A percentile compares a stretch with the other conserved stretches of the same genome.
Evolutionary conservation across 2,113 vertebrate species (phyloP).

Genomic region (Microcebus murinus): DNA sequence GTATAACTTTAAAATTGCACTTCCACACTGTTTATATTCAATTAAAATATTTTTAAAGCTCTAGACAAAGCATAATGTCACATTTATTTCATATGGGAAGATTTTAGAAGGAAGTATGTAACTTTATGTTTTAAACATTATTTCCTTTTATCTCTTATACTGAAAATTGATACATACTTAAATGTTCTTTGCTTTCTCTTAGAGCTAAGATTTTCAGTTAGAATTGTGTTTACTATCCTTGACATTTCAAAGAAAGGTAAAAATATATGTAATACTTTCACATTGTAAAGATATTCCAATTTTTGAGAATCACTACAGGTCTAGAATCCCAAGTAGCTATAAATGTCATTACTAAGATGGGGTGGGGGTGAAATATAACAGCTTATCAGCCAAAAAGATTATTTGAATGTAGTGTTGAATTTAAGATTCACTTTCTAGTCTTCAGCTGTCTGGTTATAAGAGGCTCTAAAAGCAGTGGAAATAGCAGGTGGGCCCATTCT

Average conservation of each 20-base stretch:
- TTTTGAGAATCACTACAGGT: conserved; percentile 50
- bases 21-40: conserved; percentile 24
- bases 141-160: conserved; percentile 48
- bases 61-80: not conserved
- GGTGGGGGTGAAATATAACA: conserved; percentile 53
- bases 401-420: conserved; percentile 51
- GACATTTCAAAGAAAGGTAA: conserved; percentile 33
- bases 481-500: conserved; percentile 68
- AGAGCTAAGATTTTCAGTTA: conserved; percentile 50
- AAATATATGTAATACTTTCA: conserved; percentile 57
- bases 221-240: conserved; percentile 56
- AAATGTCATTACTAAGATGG: conserved; percentile 49
- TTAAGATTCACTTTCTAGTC: conserved; percentile 52
- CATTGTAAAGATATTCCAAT: conserved; percentile 61
- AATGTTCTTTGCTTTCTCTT: conserved; percentile 45
- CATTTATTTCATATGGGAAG: conserved; percentile 43
- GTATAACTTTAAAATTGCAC: not conserved
- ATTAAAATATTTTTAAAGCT: conserved; percentile 55
- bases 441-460: conserved; percentile 54
- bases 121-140: conserved; percentile 32
- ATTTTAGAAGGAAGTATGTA: conserved; percentile 38
- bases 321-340: conserved; percentile 2
- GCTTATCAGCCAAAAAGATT: conserved; percentile 51
- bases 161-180: conserved; percentile 67
- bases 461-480: conserved; percentile 67